phyloP scores from a whole-genome alignment of 2,888 invertebrate genomes.

The Bugula neritina region DNA sequence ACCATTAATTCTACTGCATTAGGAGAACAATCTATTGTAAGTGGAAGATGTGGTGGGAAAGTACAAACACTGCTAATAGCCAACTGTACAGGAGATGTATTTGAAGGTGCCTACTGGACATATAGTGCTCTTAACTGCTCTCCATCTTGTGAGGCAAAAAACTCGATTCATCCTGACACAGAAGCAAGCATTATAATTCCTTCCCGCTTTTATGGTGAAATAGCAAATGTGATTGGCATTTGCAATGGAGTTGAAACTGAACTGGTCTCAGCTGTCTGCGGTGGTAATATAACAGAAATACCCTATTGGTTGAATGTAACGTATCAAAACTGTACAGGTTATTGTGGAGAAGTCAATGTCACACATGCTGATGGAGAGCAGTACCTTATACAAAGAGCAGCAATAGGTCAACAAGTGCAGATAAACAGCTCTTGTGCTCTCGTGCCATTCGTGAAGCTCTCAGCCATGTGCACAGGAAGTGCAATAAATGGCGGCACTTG shows the following conservation, averaged over 20 bases:
- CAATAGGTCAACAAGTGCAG: background rate
- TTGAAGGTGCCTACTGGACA: background rate
- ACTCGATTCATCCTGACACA: background rate
- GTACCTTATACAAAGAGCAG: background rate
- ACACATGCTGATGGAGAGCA: background rate
- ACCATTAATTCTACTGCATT: background rate
- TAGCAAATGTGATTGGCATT: background rate
- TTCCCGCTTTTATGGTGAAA: background rate
- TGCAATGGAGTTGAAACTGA: background rate
- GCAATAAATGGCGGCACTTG: background rate
- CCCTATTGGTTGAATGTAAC: background rate
- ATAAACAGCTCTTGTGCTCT: slow-evolving; percentile 8
- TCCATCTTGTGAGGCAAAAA: background rate
- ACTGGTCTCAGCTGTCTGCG: background rate
- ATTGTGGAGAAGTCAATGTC: background rate
- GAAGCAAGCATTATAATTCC: background rate
- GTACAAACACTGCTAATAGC: background rate
- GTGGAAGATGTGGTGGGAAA: background rate
- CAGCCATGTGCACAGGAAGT: background rate
- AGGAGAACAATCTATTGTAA: background rate
- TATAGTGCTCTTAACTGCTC: background rate
- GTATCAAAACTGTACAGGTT: background rate
- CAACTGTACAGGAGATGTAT: slow-evolving; percentile 7
- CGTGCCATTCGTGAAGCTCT: background rate
- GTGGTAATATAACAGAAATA: background rate